Conservation (phyloP, 37 sponge, comb jelly and placozoan genomes). For the Diacarnus erythraeanus region DNA sequence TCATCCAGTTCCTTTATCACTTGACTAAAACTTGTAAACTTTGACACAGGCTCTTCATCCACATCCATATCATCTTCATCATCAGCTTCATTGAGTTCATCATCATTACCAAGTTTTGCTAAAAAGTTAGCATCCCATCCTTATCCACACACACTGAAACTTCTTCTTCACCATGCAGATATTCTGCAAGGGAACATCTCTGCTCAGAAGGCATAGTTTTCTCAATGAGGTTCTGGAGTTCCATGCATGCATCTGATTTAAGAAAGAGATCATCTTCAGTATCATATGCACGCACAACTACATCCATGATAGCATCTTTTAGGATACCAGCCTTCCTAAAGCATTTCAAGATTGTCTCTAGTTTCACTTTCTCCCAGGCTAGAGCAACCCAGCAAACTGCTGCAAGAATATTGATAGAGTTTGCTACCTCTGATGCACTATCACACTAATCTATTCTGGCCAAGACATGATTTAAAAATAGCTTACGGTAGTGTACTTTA, state of each 20-base stretch:
- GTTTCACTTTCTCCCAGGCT: conserved; percentile 43
- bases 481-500: neutral
- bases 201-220: neutral
- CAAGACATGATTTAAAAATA: neutral
- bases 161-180: neutral
- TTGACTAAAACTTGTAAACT: neutral
- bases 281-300: conserved; percentile 13
- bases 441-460: neutral
- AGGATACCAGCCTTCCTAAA: conserved; percentile 51
- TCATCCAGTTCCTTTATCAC: neutral
- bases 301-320: neutral
- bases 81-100: neutral
- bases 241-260: neutral
- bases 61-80: neutral
- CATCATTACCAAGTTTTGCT: neutral
- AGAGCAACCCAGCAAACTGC: conserved; percentile 36
- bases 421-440: conserved; percentile 2
- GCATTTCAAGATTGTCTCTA: conserved; percentile 64
- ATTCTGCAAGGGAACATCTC: neutral
- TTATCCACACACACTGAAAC: neutral
- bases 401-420: conserved; percentile 18
- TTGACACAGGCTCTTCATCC: no score
- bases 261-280: conserved; percentile 29
- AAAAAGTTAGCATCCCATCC: neutral
- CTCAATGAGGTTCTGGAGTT: neutral